Base-by-base conservation (phyloP, 2,113 vertebrate species). In the Coryphaenoides rupestris region DNA sequence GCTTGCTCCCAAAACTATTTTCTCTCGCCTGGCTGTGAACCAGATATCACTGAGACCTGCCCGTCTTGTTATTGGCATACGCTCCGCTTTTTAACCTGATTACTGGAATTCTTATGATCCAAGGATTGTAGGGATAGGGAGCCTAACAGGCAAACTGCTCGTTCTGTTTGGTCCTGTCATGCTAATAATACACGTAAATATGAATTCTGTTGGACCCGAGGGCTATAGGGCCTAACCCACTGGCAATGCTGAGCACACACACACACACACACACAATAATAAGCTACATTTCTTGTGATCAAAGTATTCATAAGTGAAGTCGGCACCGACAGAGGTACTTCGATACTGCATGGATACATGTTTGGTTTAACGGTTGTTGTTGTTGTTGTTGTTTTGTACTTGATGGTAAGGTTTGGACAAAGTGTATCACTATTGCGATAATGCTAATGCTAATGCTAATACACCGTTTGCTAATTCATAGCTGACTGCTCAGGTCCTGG, bases 401-500 rank as follows among this genome's bases (percentile, higher is more conserved):
- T 7, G 33, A 40, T 6, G 28, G 28, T 33, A 33, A 33, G 10
- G 33, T 40, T 9, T 12, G 33, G 33, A 9, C 33, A 12, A 40
- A 10, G 33, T 40, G 33, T 40, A 40, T 40, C 4, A 40, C 2
- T 40, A 9, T 40, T 40, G 33, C 1, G 33, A 40, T 40, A 40
- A 40, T 10, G 33, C 9, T 40, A 7, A 6, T 10, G 33, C 9
- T 40, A 7, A 6, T 12, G 53, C 50, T 54, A 33, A 61, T 49
- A 69, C 53, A 57, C n/a, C 13, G 50, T 17, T 54, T 77, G 61
- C 74, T 55, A 63, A 64, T 62, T 16, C 21, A 62, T 80, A 98
- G 96, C 89, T 99, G 55, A 92, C 94, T 17, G 96, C 95, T 69
- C 96, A 99, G 78, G 93, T 99, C 57, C 89, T 99, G 66, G 95